Conservation (phyloP, 2,888 invertebrate species). For the Drosophila paramelanica region DNA sequence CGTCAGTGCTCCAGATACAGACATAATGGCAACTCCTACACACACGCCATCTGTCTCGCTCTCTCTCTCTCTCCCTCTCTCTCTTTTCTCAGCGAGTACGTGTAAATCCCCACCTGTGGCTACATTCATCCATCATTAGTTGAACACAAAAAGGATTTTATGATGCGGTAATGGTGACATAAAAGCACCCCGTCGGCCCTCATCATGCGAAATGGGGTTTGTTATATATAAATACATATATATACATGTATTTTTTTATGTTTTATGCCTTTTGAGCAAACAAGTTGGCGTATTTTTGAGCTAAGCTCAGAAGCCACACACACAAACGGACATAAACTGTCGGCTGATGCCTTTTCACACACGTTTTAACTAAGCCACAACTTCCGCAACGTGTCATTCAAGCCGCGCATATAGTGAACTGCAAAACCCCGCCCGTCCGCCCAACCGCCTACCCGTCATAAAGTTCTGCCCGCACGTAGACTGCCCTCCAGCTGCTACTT, state of each 20-base stretch:
- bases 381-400: conserved; percentile 79
- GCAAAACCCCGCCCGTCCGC: neutral
- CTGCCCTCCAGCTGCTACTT: conserved; percentile 13
- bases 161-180: conserved; percentile 77
- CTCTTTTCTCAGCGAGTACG: conserved; percentile 1
- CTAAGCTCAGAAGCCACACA: conserved; percentile 49
- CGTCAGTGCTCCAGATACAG: conserved; percentile 27
- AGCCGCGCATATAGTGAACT: conserved; percentile 29
- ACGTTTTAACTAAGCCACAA: conserved; percentile 69
- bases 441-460: conserved; percentile 14
- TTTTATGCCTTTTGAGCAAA: conserved; percentile 79
- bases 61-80: neutral
- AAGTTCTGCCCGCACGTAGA: conserved; percentile 21
- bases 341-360: conserved; percentile 46
- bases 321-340: conserved; percentile 47
- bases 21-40: conserved; percentile 16
- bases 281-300: conserved; percentile 76
- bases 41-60: neutral
- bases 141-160: conserved; percentile 80
- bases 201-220: conserved; percentile 1
- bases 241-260: conserved; percentile 43
- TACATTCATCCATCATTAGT: conserved; percentile 78
- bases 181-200: conserved; percentile 50
- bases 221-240: conserved; percentile 2
- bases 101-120: conserved; percentile 62